phyloP scores from a whole-genome alignment of 2,113 vertebrate genomes.

The Buteo buteo region DNA sequence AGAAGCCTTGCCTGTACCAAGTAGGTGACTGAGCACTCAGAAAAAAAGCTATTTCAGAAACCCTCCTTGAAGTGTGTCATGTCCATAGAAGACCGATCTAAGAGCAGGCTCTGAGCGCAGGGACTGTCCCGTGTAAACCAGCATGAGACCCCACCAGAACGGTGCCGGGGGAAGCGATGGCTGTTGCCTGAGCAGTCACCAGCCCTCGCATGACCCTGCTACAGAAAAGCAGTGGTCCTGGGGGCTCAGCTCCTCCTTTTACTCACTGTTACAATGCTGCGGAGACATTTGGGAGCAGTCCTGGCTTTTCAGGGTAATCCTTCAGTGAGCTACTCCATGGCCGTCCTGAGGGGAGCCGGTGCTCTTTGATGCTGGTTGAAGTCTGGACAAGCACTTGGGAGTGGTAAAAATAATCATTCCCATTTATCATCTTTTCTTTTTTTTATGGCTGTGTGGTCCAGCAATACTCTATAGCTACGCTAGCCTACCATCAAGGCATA shows the following conservation, averaged over 20 bases:
- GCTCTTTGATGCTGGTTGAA: background rate
- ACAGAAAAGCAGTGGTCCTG: background rate
- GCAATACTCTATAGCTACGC: background rate
- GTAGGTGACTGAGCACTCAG: background rate
- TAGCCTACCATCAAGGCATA: background rate
- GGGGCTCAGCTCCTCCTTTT: background rate
- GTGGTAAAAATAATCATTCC: background rate
- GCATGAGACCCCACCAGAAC: background rate
- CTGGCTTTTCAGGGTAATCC: background rate
- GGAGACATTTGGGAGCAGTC: accelerated
- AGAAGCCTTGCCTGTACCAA: background rate
- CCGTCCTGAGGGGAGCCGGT: background rate
- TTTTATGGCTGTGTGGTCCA: background rate
- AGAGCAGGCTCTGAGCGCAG: background rate
- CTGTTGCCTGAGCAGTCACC: background rate
- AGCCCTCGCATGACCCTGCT: background rate
- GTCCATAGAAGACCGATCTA: background rate
- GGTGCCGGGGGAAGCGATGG: accelerated
- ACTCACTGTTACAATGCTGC: background rate
- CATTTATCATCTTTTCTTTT: background rate
- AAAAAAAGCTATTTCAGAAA: background rate
- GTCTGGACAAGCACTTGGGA: background rate
- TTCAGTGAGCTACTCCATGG: background rate
- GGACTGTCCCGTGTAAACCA: background rate
- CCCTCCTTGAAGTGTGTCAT: background rate